Evolutionary conservation across 2,113 vertebrate genomes (phyloP), one percentile per base, ranked within the genome.

Genomic region (Seriola quinqueradiata): DNA sequence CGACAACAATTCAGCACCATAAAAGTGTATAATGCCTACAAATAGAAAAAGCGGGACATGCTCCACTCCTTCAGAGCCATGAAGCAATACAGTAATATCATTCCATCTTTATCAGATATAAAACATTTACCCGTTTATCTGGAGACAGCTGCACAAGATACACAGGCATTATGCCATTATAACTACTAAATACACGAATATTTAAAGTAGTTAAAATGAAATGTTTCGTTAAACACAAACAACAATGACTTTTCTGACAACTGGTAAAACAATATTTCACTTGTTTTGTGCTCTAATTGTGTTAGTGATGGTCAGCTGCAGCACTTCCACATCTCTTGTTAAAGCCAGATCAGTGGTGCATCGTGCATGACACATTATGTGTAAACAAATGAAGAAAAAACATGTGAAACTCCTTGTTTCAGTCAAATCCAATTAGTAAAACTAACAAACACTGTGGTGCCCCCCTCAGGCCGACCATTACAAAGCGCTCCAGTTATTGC

Each of bases 1-100:
- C n/a, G 72, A 79, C 81, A 87, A 85, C 83, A 81, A 83, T 82
- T 85, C 82, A 75, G 78, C 36, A 2, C 69, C 59, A 77, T 88
- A 74, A 86, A 82, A 78, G 76, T 72, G 58, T 84, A 78, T 57
- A 89, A 77, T 61, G 77, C 83, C 73, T 65, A 71, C 74, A 89
- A 86, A 89, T 79, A 70, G 71, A 85, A 85, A 75, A 74, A 7
- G 59, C 2, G 7, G 70, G 71, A 63, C 79, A 32, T 11, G 42
- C 69, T 59, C 3, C 38, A n/a, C 66, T 81, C 60, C 48, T 78
- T 58, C 19, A 1, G 68, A 72, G 40, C 46, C 9, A 54, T 11
- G 25, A 77, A 40, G 54, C 60, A 63, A 77, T 57, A 69, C 1
- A 28, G 69, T 75, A 66, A 89, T 86, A 73, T 77, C 44, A 68